A percentile compares a stretch with the other conserved stretches of the same genome.
Evolutionary conservation across 2,113 vertebrate species (phyloP).

Genomic region (Pangasianodon hypophthalmus): DNA sequence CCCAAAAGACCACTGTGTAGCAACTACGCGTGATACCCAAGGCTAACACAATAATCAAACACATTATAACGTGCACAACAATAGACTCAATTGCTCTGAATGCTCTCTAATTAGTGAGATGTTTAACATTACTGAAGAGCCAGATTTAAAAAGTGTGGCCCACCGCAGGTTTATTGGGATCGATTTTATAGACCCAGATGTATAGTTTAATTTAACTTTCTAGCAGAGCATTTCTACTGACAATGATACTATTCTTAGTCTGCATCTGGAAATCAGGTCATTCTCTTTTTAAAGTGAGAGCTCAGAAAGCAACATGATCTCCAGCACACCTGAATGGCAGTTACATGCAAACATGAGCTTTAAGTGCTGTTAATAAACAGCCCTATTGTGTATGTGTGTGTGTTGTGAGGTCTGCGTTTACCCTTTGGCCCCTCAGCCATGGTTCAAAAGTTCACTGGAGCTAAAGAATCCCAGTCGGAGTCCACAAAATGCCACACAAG

Average conservation of each 20-base stretch:
- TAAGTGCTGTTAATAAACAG: conserved; percentile 33
- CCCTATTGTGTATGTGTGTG: conserved; percentile 4
- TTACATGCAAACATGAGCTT: conserved; percentile 26
- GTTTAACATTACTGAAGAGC: background rate
- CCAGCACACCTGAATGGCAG: background rate
- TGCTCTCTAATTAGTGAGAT: conserved; percentile 1
- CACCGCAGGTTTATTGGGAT: background rate
- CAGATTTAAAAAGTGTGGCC: background rate
- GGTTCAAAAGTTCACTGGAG: conserved; percentile 40
- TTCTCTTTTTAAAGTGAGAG: background rate
- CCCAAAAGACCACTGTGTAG: background rate
- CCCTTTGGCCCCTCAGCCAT: conserved; percentile 21
- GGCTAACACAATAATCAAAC: background rate
- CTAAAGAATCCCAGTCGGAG: conserved; percentile 17
- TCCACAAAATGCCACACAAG: background rate
- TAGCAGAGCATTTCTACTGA: background rate
- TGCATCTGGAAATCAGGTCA: background rate
- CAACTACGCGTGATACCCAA: background rate
- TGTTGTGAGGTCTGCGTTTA: conserved; percentile 9
- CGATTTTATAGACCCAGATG: background rate
- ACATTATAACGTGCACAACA: background rate
- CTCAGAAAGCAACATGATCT: background rate
- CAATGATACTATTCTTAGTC: background rate
- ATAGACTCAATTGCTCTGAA: background rate
- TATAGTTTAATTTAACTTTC: background rate